Conservation (phyloP, 2,113 vertebrate species). For the Rhagologus leucostigma region DNA sequence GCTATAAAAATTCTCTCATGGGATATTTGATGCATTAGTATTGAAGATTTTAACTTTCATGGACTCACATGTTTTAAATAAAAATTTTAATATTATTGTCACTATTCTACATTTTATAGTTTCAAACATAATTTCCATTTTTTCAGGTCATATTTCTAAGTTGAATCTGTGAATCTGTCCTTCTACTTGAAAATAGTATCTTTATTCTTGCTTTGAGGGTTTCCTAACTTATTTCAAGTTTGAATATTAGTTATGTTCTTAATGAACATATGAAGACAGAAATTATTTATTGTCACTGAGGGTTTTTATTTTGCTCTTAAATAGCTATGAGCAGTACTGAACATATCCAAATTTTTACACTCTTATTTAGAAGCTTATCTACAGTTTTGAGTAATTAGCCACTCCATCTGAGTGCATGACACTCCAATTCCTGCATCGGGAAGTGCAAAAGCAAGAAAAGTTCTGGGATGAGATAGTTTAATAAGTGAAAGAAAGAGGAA, state of each 20-base stretch:
- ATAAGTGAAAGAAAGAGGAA: not conserved
- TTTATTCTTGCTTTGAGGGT: not conserved
- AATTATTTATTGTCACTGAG: not conserved
- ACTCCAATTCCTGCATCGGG: not conserved
- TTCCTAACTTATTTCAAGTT: not conserved
- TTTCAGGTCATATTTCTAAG: not conserved
- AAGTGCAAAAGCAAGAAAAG: not conserved
- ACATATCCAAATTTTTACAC: not conserved
- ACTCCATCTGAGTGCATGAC: rapidly evolving
- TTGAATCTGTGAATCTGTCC: not conserved
- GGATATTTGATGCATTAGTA: not conserved
- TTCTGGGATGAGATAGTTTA: not conserved
- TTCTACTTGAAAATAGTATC: not conserved
- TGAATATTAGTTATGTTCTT: not conserved
- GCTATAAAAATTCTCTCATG: not conserved
- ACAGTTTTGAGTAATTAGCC: not conserved
- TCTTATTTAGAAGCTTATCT: not conserved
- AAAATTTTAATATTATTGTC: not conserved
- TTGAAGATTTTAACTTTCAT: not conserved
- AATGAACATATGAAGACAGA: not conserved
- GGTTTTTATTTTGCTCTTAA: not conserved
- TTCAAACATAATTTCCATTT: not conserved
- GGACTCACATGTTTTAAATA: not conserved
- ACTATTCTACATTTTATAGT: not conserved
- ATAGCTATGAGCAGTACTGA: not conserved